Base-by-base conservation (phyloP, 1,140 invertebrate species). In the Zaprionus africanus region DNA sequence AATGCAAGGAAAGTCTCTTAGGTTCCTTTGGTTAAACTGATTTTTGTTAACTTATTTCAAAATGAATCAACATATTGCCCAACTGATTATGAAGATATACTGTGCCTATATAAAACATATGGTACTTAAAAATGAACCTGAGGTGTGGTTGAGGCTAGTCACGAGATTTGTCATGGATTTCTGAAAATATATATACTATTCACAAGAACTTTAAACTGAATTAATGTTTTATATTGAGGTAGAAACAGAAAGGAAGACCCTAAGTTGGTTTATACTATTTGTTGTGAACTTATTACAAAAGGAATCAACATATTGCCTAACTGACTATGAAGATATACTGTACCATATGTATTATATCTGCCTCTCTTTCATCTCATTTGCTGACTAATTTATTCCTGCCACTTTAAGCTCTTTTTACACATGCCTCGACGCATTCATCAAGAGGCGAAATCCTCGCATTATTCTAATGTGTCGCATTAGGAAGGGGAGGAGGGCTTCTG, bases 401-500 rank as follows among this genome's bases (percentile, higher is more conserved):
- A 31, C 24, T 34, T 46, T 31, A 31, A 12, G 22, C 56, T 22
- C 15, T 34, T 17, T n/a, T 36, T 22, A 64, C 11, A 46, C 28
- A 22, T 17, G 17, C 6, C n/a, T 22, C 22, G 53, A 41, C 56
- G 26, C 57, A 61, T 68, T 28, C 49, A 36, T 62, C 71, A 68
- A 36, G 12, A 43, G 41, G 41, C 36, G 15, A 28, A 60, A 63
- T 26, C 60, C 46, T 5, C 4, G 19, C 17, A 59, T 69, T 60
- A 62, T 62, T 49, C 60, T 67, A 69, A 69, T 67, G 34, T 67
- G 57, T 19, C 38, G 49, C 71, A 74, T 74, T 62, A 69, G 51
- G 46, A 12, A 12, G 4, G 17, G 17, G n/a, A n/a, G 43, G 17
- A 4, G 19, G 19, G 46, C 9, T 7, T 1, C 43, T 31, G 28